phyloP scores from a whole-genome alignment of 2,797 vertebrate species.

The Sardinella longiceps region DNA sequence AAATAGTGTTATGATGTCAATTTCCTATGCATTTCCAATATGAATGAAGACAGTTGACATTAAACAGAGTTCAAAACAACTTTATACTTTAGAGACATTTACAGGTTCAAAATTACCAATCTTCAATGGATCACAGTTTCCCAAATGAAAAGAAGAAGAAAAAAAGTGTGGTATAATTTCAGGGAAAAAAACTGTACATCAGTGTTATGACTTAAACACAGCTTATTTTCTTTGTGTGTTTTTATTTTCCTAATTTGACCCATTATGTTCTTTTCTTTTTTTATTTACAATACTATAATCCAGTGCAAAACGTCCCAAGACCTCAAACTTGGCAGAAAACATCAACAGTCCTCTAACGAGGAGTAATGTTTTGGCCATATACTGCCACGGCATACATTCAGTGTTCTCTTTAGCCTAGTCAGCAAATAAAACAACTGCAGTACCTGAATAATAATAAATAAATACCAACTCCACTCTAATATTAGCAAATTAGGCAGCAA shows the following conservation, averaged over 20 bases:
- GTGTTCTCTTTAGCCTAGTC: background rate
- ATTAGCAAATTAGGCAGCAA: background rate
- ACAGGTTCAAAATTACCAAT: background rate
- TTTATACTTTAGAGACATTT: constrained; percentile 8
- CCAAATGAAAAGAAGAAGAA: background rate
- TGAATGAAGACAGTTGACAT: background rate
- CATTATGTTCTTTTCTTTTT: background rate
- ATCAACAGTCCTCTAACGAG: background rate
- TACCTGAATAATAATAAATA: constrained; percentile 1
- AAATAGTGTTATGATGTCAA: too few species aligned
- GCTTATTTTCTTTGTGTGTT: background rate
- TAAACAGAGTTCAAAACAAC: background rate
- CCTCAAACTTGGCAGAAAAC: background rate
- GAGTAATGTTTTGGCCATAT: background rate
- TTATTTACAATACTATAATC: background rate
- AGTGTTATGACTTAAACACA: background rate
- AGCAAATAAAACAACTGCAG: background rate
- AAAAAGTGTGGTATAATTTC: too few species aligned
- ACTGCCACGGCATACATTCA: background rate
- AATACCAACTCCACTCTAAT: background rate
- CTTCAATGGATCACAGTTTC: background rate
- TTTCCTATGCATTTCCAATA: background rate
- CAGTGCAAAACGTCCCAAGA: constrained; percentile 3
- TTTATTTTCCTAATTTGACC: background rate
- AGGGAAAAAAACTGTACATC: constrained; percentile 5